Percentiles rank a stretch among this genome's conserved stretches.
Evolutionary conservation across 2,113 vertebrate genomes (phyloP).

Genomic region (Callithrix jacchus): DNA sequence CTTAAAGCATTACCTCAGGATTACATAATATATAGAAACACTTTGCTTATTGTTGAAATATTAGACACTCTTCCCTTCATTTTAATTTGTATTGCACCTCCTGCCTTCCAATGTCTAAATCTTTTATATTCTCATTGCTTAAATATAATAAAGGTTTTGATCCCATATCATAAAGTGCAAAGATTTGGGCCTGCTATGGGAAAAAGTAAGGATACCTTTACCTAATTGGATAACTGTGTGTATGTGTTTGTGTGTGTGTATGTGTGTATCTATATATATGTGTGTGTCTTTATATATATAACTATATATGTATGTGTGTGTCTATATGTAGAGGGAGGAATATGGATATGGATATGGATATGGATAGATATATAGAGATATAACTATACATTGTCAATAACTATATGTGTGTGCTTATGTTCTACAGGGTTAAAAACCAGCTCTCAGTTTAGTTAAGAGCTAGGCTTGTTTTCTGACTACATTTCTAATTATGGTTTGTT

Average conservation of each 20-base stretch:
- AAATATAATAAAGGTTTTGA: background rate
- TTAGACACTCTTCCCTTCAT: background rate
- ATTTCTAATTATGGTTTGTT: constrained; percentile 7
- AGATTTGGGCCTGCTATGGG: background rate
- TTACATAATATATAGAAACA: background rate
- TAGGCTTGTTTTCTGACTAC: background rate
- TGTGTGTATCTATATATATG: too few relatives aligned
- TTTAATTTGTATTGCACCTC: background rate
- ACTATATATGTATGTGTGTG: background rate
- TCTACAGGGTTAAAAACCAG: background rate
- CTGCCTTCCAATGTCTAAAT: background rate
- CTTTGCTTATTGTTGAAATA: background rate
- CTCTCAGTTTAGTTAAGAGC: background rate
- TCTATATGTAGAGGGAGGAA: background rate
- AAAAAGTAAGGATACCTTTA: background rate
- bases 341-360: background rate
- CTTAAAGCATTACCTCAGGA: background rate
- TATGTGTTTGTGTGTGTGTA: too few relatives aligned
- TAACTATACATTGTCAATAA: background rate
- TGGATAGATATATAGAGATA: background rate
- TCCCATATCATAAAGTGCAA: background rate
- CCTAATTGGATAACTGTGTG: background rate
- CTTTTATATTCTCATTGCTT: background rate
- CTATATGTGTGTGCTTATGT: background rate
- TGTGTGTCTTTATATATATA: too few relatives aligned